Evolutionary conservation across 2,113 vertebrate species (phyloP).

Genomic region (Melospiza melodia): DNA sequence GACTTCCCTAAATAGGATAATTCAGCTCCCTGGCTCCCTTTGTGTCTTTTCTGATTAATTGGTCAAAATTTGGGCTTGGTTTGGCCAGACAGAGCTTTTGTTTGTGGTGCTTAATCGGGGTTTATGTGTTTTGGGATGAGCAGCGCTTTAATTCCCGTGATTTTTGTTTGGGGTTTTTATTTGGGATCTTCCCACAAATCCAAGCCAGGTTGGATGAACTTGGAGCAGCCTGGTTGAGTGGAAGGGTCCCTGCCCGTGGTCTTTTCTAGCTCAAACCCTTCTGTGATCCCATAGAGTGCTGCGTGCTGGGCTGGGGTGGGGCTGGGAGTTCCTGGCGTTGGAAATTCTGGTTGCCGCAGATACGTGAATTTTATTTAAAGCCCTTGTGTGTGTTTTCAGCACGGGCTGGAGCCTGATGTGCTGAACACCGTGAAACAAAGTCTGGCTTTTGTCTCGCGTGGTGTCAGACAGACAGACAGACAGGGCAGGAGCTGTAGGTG

Average conservation of each 20-base stretch:
- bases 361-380: neutral
- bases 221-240: neutral
- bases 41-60: neutral
- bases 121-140: neutral
- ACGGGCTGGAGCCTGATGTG: neutral
- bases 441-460: neutral
- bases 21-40: neutral
- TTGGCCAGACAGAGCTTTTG: neutral
- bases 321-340: neutral
- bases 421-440: neutral
- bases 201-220: neutral
- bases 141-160: neutral
- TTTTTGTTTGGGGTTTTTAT: neutral
- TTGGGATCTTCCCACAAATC: neutral
- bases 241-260: neutral
- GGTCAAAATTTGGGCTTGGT: neutral
- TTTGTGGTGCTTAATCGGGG: neutral
- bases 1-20: neutral
- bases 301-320: neutral
- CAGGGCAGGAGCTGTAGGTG: slow-evolving; percentile 17
- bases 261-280: neutral
- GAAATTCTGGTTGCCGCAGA: neutral
- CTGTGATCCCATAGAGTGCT: neutral
- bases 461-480: neutral
- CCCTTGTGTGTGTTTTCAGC: neutral